Base-by-base conservation (phyloP, 2,888 invertebrate genomes). In the Cantharis lateralis region DNA sequence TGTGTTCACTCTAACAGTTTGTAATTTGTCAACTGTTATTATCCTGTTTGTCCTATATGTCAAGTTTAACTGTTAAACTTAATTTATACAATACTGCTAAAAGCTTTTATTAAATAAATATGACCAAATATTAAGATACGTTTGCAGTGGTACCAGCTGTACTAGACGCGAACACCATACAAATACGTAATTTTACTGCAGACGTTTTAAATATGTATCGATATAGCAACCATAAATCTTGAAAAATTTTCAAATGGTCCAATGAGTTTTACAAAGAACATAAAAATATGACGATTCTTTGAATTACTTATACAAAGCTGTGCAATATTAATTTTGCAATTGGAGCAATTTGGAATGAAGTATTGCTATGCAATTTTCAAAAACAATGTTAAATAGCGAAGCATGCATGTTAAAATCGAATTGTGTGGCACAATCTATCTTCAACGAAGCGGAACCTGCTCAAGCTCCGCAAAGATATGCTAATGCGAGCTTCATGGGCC, bases 341-440 rank as follows among this genome's bases (percentile, higher is more conserved):
- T 48, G 48, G 5, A 48, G n/a, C 48, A 48, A 48, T 48, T 48
- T 48, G 9, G 9, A 48, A 48, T 48, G 48, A 7, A 48, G 7
- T n/a, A n/a, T 48, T 48, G 48, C 48, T 5, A n/a, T n/a, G n/a
- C 48, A n/a, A 48, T 48, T 48, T n/a, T 48, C n/a, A 48, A 48
- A 48, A n/a, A n/a, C 48, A 70, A 72, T 76, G 76, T 72, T 72
- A 76, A 76, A 72, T 76, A 72, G 72, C 70, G 24, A 69, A 64
- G 72, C 72, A 72, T 76, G 76, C 70, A 72, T 70, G 72, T 76
- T 75, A 72, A 76, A 76, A 76, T 76, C 76, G 72, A 76, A 76
- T 76, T 76, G 69, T 72, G 76, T 64, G 71, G 15, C 70, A 69
- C 72, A 76, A 76, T 76, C 72, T 76, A 76, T 76, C 76, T 76